Percentiles rank a stretch among this genome's conserved stretches.
Conservation (phyloP, 2,888 invertebrate species). For the Didymodactylos carnosus region DNA sequence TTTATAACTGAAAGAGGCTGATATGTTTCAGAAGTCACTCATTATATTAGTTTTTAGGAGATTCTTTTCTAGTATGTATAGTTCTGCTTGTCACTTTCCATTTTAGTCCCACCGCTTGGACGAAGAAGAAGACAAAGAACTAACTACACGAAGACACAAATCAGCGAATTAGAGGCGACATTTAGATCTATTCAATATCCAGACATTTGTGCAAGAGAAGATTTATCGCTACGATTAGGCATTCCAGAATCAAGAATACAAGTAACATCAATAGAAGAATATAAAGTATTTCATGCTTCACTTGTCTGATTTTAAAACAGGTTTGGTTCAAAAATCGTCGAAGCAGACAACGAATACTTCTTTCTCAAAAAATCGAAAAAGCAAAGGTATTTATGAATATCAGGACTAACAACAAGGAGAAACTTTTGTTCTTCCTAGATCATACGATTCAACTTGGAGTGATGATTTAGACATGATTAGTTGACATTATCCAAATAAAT, state of each 20-base stretch:
- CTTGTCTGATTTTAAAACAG: neutral
- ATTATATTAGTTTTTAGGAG: too few relatives aligned
- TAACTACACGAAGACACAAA: neutral
- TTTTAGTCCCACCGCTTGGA: neutral
- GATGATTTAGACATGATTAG: too few relatives aligned
- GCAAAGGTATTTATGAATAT: too few relatives aligned
- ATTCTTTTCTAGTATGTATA: too few relatives aligned
- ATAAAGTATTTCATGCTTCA: neutral
- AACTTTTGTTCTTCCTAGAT: too few relatives aligned
- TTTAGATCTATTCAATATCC: neutral
- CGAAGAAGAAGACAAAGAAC: neutral
- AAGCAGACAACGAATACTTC: neutral
- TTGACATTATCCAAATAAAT: too few relatives aligned
- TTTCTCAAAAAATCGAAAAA: too few relatives aligned
- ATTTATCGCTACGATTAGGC: neutral
- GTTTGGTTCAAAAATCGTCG: slow-evolving; percentile 1
- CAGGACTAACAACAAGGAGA: too few relatives aligned
- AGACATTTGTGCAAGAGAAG: neutral
- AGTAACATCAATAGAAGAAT: neutral
- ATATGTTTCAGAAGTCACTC: too few relatives aligned
- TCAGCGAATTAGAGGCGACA: neutral
- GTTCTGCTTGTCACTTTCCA: too few relatives aligned
- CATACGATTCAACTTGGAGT: too few relatives aligned
- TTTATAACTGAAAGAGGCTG: too few relatives aligned
- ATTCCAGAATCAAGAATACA: neutral